These are phyloP conservation scores for Drosophila bocki DNA, from an alignment of 1,140 invertebrate genomes.

Conservation along the genomic window DNA sequence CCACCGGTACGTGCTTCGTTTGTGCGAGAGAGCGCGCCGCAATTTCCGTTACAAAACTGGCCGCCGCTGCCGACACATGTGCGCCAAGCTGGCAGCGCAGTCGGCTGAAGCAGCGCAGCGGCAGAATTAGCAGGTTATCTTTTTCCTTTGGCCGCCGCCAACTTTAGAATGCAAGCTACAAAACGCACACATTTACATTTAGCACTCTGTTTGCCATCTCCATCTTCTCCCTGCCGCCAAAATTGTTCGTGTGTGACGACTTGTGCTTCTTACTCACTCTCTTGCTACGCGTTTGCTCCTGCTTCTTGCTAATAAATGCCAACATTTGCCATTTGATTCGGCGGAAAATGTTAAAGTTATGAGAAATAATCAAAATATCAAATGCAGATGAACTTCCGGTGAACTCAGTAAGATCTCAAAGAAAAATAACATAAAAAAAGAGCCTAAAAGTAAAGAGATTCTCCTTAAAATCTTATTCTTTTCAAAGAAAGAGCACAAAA, in stretches of 20 bases:
- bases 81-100: constrained; percentile 30
- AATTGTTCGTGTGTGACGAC: constrained; percentile 64
- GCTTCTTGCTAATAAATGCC: constrained; percentile 51
- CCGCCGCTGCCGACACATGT: constrained; percentile 56
- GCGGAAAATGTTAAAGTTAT: constrained; percentile 39
- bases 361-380: constrained; percentile 37
- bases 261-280: not conserved
- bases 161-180: constrained; percentile 61
- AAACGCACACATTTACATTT: constrained; percentile 13
- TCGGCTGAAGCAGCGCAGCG: constrained; percentile 5
- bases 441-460: no score
- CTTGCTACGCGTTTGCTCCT: not conserved
- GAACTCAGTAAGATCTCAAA: not conserved
- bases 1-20: constrained; percentile 59
- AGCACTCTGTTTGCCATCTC: constrained; percentile 7
- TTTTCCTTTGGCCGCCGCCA: constrained; percentile 32
- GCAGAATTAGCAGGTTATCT: constrained; percentile 48
- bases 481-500: not conserved
- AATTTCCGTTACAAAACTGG: constrained; percentile 82
- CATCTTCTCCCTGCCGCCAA: constrained; percentile 9
- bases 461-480: not conserved
- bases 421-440: no score
- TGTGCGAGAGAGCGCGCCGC: constrained; percentile 39
- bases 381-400: constrained; percentile 31
- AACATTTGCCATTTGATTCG: constrained; percentile 73